Evolutionary conservation across 2,797 vertebrate species (phyloP).

Genomic region (Eidolon dupreanum): DNA sequence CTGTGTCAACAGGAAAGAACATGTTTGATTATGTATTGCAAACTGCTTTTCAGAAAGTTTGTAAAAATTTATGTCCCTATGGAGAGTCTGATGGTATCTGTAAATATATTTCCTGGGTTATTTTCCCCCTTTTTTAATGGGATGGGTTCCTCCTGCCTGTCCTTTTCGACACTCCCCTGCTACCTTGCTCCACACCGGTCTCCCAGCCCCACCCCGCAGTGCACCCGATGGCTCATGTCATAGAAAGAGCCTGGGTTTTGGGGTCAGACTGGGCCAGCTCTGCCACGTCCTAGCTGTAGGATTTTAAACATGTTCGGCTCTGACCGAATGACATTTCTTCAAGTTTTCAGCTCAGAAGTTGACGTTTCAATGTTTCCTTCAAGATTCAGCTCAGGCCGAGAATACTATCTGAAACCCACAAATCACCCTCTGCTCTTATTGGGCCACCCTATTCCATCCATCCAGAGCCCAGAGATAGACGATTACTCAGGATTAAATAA

Average conservation of each 20-base stretch:
- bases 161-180: neutral
- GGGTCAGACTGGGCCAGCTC: neutral
- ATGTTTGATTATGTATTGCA: neutral
- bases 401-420: neutral
- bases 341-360: neutral
- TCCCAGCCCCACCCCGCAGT: rapidly evolving
- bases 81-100: neutral
- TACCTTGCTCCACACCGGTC: rapidly evolving
- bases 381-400: neutral
- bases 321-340: neutral
- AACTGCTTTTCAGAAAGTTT: neutral
- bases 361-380: neutral
- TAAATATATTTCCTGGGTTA: neutral
- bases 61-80: neutral
- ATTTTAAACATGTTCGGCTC: neutral
- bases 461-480: neutral
- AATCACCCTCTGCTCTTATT: neutral
- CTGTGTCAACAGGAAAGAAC: neutral
- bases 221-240: neutral
- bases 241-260: neutral
- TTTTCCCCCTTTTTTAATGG: neutral
- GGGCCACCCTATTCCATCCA: neutral
- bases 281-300: neutral
- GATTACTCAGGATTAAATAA: neutral
- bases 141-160: neutral